Percentiles rank a stretch among this genome's conserved stretches.
Conservation (phyloP, 2,888 invertebrate genomes). For the Brachynemurus nebulosus region DNA sequence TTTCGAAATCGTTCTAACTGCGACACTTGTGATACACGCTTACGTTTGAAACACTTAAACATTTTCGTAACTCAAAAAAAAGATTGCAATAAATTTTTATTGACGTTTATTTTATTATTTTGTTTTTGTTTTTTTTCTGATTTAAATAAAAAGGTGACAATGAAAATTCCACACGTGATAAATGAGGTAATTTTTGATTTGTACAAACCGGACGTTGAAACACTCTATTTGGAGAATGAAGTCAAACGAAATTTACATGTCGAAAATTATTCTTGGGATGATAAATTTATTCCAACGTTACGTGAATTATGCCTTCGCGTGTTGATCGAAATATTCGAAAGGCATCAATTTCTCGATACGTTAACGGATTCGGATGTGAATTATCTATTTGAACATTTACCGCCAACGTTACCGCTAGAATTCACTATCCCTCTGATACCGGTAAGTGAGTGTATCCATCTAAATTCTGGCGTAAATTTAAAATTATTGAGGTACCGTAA, state of each 20-base stretch:
- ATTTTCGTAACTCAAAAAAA: no score
- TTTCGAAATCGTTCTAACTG: slow-evolving; percentile 40
- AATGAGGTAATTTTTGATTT: slow-evolving; percentile 32
- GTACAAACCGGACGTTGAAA: slow-evolving; percentile 31
- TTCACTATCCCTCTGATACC: slow-evolving; percentile 38
- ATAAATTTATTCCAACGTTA: slow-evolving; percentile 34
- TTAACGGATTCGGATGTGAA: slow-evolving; percentile 43
- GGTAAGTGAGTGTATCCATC: no score
- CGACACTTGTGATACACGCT: no score
- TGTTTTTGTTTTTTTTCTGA: no score
- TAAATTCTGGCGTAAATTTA: no score
- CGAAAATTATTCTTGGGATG: slow-evolving; percentile 40
- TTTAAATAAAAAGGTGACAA: slow-evolving; percentile 14
- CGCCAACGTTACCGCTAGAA: slow-evolving; percentile 42
- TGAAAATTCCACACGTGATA: slow-evolving; percentile 29
- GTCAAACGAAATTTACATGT: slow-evolving; percentile 32
- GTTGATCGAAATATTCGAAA: slow-evolving; percentile 35
- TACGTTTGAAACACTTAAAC: no score
- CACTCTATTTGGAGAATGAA: slow-evolving; percentile 28
- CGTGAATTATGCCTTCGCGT: slow-evolving; percentile 35
- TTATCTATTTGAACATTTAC: slow-evolving; percentile 43
- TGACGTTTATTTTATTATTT: slow-evolving; percentile 2
- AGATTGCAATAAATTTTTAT: no score
- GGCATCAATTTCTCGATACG: slow-evolving; percentile 37
- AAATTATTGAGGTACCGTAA: no score